These are phyloP conservation scores for Andrena chrysosceles DNA, from an alignment of 2,888 invertebrate genomes.

Conservation along the genomic window DNA sequence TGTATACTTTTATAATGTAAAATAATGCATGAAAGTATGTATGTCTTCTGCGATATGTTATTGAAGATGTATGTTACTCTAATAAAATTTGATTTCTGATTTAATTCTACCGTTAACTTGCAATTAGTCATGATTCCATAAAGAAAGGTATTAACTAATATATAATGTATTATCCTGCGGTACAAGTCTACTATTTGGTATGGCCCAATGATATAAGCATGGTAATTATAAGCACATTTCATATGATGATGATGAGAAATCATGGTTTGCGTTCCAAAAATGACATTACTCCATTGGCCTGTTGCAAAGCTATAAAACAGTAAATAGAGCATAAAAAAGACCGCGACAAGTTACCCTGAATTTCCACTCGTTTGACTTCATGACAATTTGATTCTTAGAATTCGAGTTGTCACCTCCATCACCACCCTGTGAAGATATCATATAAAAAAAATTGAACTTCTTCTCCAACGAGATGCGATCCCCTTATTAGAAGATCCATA, in stretches of 20 bases:
- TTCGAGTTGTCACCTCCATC: constrained; percentile 86
- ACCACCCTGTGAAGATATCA: constrained; percentile 85
- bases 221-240: constrained; percentile 65
- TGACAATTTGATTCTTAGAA: constrained; percentile 85
- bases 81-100: not conserved
- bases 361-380: constrained; percentile 89
- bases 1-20: not conserved
- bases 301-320: constrained; percentile 75
- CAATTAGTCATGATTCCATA: constrained; percentile 39
- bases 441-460: constrained; percentile 71
- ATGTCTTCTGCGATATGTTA: not conserved
- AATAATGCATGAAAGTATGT: constrained; percentile 6
- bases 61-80: constrained; percentile 1
- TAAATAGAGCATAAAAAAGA: constrained; percentile 73
- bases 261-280: constrained; percentile 62
- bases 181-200: constrained; percentile 50
- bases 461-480: constrained; percentile 31
- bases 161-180: constrained; percentile 41
- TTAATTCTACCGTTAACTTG: constrained; percentile 9
- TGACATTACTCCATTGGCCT: constrained; percentile 69
- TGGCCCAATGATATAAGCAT: constrained; percentile 67
- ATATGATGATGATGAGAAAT: constrained; percentile 60
- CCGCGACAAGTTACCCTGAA: constrained; percentile 87
- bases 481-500: constrained; percentile 26
- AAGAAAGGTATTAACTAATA: constrained; percentile 25